Base-by-base conservation (phyloP, 2,888 invertebrate genomes). In the Keiferia lycopersicella region DNA sequence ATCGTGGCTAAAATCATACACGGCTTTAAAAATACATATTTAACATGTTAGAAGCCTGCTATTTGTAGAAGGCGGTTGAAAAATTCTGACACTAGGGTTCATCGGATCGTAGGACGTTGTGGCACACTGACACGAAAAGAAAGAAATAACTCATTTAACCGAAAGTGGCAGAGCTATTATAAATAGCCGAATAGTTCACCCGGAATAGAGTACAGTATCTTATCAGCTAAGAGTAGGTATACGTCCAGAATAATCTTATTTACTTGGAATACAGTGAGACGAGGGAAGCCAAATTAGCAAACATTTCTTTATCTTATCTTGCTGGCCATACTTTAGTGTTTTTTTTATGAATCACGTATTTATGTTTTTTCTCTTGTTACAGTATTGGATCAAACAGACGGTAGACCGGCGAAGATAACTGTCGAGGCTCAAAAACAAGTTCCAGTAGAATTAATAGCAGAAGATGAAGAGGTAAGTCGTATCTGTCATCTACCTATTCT, bases 351-450 rank as follows among this genome's bases (percentile, higher is more conserved):
- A 14, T 41, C 41, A 41, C 4, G n/a, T 14, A 41, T 34, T 34
- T 10, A 34, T 34, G 34, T 34, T 65, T 62, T 71, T 69, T 62
- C 64, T 64, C 65, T 89, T 87, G 86, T 90, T 91, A 20, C 87
- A 91, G 91, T 91, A 70, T 75, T 90, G 74, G 91, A 91, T 62
- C 90, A 89, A 74, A 81, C 80, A 34, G 90, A 89, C 68, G 74
- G 78, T 58, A 76, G 88, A 65, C 80, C 84, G 57, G 77, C 77
- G 65, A 88, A 84, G 72, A 71, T 79, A 64, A 83, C 77, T 72
- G 76, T 78, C n/a, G 91, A 90, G 62, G 82, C 82, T 48, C 87
- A 86, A 67, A 78, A 73, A 66, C 82, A 82, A 64, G 77, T 87
- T n/a, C 80, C 86, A 10, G 81, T 86, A 65, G 90, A 89, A 68